Evolutionary conservation across 2,797 vertebrate species (phyloP).

Genomic region (Eospalax fontanierii): DNA sequence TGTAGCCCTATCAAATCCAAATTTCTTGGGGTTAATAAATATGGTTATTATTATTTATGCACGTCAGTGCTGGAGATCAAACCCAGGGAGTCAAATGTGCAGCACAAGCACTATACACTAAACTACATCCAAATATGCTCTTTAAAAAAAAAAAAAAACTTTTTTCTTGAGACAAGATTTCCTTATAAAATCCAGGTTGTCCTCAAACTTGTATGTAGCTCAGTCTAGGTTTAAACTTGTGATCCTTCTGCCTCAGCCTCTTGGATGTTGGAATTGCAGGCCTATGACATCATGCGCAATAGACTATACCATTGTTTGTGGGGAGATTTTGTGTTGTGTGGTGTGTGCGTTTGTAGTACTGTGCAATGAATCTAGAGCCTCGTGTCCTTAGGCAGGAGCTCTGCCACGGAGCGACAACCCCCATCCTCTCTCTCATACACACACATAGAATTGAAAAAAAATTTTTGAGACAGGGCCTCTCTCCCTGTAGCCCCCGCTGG

Average conservation of each 20-base stretch:
- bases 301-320: neutral
- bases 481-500: neutral
- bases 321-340: too few species aligned
- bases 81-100: too few species aligned
- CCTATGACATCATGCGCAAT: neutral
- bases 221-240: too few species aligned
- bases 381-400: neutral
- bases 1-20: conserved; percentile 46
- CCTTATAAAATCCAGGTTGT: neutral
- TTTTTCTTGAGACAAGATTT: neutral
- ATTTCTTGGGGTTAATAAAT: conserved; percentile 53
- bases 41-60: neutral
- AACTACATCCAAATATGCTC: neutral
- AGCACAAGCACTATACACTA: neutral
- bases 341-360: neutral
- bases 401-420: too few species aligned
- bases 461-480: neutral
- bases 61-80: neutral
- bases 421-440: neutral
- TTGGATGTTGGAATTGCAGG: too few species aligned
- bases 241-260: too few species aligned
- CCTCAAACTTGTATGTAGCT: neutral
- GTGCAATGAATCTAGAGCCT: neutral
- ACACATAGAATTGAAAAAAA: too few species aligned
- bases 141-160: too few species aligned